Percentiles rank a stretch among this genome's conserved stretches.
These are phyloP conservation scores for Drosophila nebulosa DNA, from an alignment of 1,140 invertebrate genomes.

Conservation along the genomic window DNA sequence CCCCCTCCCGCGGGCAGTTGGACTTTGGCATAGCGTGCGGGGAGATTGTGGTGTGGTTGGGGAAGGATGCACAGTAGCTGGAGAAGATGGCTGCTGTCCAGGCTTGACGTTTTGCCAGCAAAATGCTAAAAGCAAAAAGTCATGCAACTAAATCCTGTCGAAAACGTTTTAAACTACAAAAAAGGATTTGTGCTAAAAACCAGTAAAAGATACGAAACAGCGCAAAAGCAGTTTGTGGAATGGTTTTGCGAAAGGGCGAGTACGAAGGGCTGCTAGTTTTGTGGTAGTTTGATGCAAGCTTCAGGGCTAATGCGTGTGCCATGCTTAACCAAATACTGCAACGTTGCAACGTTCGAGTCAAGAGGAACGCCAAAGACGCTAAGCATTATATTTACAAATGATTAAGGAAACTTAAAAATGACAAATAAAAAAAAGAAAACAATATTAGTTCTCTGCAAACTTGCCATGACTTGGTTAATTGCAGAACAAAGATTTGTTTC, in stretches of 20 bases:
- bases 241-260: neutral
- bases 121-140: slow-evolving; percentile 78
- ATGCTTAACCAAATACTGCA: slow-evolving; percentile 17
- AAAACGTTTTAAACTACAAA: slow-evolving; percentile 76
- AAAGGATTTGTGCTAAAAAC: slow-evolving; percentile 76
- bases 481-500: too few relatives aligned
- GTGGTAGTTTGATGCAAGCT: slow-evolving; percentile 23
- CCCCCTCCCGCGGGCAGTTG: slow-evolving; percentile 33
- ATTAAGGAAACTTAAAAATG: neutral
- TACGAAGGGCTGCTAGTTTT: neutral
- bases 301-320: neutral
- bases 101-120: slow-evolving; percentile 44
- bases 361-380: neutral
- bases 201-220: slow-evolving; percentile 47
- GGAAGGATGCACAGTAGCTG: neutral
- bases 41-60: neutral
- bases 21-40: slow-evolving; percentile 15
- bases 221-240: neutral
- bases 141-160: slow-evolving; percentile 77
- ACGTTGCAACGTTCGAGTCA: slow-evolving; percentile 23
- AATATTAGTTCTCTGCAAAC: neutral
- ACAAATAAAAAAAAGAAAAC: neutral
- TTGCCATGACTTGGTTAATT: too few relatives aligned
- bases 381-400: neutral
- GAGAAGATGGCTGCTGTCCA: slow-evolving; percentile 16